A percentile compares a stretch with the other conserved stretches of the same genome.
These are phyloP conservation scores for Ligdia adustata DNA, from an alignment of 2,888 invertebrate species.

Conservation along the genomic window DNA sequence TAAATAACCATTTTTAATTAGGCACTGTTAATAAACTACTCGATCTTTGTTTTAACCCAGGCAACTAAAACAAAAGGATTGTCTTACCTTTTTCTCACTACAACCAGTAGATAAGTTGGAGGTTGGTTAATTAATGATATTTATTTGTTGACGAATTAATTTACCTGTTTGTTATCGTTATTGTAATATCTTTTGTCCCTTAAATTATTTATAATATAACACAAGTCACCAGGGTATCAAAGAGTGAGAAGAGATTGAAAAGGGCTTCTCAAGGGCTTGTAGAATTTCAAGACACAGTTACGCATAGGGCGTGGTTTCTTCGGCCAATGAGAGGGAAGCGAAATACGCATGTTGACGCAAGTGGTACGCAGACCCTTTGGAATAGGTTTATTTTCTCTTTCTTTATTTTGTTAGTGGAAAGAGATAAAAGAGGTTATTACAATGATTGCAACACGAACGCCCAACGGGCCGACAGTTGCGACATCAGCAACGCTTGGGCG, in stretches of 20 bases:
- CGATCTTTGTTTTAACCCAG: constrained; percentile 24
- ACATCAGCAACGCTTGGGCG: constrained; percentile 3
- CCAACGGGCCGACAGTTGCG: constrained; percentile 13
- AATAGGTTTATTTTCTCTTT: constrained; percentile 36
- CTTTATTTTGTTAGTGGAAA: constrained; percentile 31
- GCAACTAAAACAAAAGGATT: constrained; percentile 4
- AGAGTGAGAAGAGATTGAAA: constrained; percentile 66
- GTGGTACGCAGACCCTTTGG: constrained; percentile 59
- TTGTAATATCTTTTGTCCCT: constrained; percentile 73
- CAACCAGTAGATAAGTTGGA: too few relatives aligned
- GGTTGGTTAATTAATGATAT: not conserved
- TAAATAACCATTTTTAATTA: constrained; percentile 61
- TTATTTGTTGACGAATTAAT: constrained; percentile 19
- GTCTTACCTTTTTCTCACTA: too few relatives aligned
- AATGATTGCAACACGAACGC: constrained; percentile 22
- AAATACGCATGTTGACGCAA: constrained; percentile 78
- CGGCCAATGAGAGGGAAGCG: constrained; percentile 65
- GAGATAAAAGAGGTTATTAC: constrained; percentile 31
- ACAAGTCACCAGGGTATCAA: constrained; percentile 75
- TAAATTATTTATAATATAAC: constrained; percentile 85
- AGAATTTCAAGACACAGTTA: constrained; percentile 73
- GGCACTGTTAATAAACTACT: constrained; percentile 52
- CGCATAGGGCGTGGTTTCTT: constrained; percentile 78
- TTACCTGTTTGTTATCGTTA: constrained; percentile 48
- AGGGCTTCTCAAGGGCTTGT: constrained; percentile 73